Evolutionary conservation across 1,140 invertebrate species (phyloP), one percentile per base, ranked within the genome.

Genomic region (Anthonomus grandis): DNA sequence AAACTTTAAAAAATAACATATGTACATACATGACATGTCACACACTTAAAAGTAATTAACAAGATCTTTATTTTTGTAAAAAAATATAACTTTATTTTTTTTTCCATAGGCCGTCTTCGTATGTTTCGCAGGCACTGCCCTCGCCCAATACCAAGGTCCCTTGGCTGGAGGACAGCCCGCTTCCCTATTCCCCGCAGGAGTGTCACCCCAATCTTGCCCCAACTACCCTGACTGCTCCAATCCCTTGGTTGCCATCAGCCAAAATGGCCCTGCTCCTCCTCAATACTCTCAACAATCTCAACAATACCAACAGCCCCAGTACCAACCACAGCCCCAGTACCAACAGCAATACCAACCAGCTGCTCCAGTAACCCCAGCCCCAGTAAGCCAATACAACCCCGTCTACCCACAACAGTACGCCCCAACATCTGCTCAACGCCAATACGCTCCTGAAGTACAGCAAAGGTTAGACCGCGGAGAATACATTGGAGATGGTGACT

Each of bases 171-270:
- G 70, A 12, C 51, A 62, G 41, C 68, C 71, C n/a, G 72, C 70
- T 22, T 57, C 64, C 36, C 63, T 64, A n/a, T 73, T 67, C 57
- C 71, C 71, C 19, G 72, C 72, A 8, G 71, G 70, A 27, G 66
- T 74, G 9, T 63, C 62, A 59, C 70, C 72, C 17, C 64, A 70
- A 55, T 61, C 70, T 23, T 74, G 71, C 57, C 71, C 71, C 53
- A 74, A 74, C 62, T 73, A 67, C 62, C 71, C 72, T 18, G 65
- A 70, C 60, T 73, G 71, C 62, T 54, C 53, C 42, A 70, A 68
- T 55, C 69, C 69, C 12, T 57, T 67, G 8, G 68, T 71, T 6
- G 69, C 69, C 31, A 62, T 65, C 13, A 62, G 61, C 52, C 66
- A 67, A 52, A 47, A 51, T 25, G 38, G 38, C 18, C 25, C 52